phyloP scores from a whole-genome alignment of 2,888 invertebrate genomes.

The Patella depressa region DNA sequence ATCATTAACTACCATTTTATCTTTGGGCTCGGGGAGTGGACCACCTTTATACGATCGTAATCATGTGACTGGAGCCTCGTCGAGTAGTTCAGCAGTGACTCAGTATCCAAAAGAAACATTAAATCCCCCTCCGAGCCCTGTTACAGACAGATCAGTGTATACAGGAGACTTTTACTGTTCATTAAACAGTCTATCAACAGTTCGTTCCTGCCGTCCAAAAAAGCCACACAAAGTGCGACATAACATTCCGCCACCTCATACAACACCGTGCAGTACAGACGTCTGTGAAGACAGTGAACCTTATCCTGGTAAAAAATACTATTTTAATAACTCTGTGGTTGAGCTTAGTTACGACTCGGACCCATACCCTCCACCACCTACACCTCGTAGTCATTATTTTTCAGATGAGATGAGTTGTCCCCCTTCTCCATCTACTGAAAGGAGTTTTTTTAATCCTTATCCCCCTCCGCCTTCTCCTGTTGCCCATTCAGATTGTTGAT shows the following conservation, averaged over 20 bases:
- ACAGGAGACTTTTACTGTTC: slow-evolving; percentile 59
- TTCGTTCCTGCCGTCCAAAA: slow-evolving; percentile 81
- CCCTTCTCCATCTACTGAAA: slow-evolving; percentile 77
- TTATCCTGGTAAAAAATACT: slow-evolving; percentile 47
- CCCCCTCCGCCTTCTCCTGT: slow-evolving; percentile 89
- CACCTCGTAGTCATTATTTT: slow-evolving; percentile 82
- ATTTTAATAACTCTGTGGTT: slow-evolving; percentile 47
- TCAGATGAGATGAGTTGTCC: slow-evolving; percentile 75
- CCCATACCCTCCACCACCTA: slow-evolving; percentile 83
- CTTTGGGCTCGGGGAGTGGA: slow-evolving; percentile 56
- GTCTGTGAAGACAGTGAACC: slow-evolving; percentile 81
- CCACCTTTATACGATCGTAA: slow-evolving; percentile 75
- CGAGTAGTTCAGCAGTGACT: slow-evolving; percentile 78
- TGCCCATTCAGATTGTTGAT: slow-evolving; percentile 66
- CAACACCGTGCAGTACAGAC: slow-evolving; percentile 92
- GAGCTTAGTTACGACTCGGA: slow-evolving; percentile 77
- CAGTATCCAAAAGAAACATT: slow-evolving; percentile 82
- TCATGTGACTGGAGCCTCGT: slow-evolving; percentile 81
- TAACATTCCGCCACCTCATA: slow-evolving; percentile 85
- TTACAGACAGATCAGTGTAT: slow-evolving; percentile 73
- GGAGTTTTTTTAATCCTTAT: slow-evolving; percentile 85
- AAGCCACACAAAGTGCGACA: slow-evolving; percentile 43
- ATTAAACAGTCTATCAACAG: slow-evolving; percentile 64
- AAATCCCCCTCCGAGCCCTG: slow-evolving; percentile 93
- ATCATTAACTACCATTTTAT: slow-evolving; percentile 55